phyloP scores from a whole-genome alignment of 2,113 vertebrate species.

The Pseudonaja textilis region DNA sequence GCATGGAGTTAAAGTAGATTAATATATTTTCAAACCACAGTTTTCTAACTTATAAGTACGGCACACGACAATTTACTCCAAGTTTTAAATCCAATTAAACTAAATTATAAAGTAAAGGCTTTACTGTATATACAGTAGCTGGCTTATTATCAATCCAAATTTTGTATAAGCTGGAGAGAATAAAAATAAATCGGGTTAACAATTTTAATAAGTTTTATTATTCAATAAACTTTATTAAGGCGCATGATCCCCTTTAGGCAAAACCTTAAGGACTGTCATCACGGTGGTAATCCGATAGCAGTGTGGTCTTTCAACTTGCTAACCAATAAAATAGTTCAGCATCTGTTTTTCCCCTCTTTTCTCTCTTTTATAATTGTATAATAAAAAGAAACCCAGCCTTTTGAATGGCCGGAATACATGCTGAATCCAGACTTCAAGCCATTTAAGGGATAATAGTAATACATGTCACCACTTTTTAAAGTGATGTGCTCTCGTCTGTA shows the following conservation, averaged over 20 bases:
- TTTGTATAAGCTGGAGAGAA: constrained; percentile 99
- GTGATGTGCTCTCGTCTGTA: constrained; percentile 31
- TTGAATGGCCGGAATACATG: constrained; percentile 71
- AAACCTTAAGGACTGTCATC: constrained; percentile 92
- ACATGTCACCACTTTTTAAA: constrained; percentile 64
- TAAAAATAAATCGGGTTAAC: constrained; percentile 99
- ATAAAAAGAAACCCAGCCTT: constrained; percentile 46
- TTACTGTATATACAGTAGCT: constrained; percentile 99
- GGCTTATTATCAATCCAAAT: constrained; percentile 98
- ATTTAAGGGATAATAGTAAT: constrained; percentile 59
- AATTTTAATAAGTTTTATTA: constrained; percentile 99
- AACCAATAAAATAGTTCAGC: constrained; percentile 67
- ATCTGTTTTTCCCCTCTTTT: constrained; percentile 34
- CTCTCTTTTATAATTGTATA: background rate
- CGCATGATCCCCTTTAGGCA: constrained; percentile 98
- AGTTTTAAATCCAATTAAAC: constrained; percentile 99
- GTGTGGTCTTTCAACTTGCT: constrained; percentile 87
- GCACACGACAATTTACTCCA: constrained; percentile 99
- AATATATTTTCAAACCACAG: constrained; percentile 99
- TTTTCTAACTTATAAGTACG: constrained; percentile 99
- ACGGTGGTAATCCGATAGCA: constrained; percentile 93
- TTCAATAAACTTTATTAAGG: constrained; percentile 99
- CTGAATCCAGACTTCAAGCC: constrained; percentile 68
- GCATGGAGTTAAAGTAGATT: constrained; percentile 98
- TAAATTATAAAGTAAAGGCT: constrained; percentile 99